These are phyloP conservation scores for Leucophora obtusa DNA, from an alignment of 2,888 invertebrate genomes.

Conservation along the genomic window DNA sequence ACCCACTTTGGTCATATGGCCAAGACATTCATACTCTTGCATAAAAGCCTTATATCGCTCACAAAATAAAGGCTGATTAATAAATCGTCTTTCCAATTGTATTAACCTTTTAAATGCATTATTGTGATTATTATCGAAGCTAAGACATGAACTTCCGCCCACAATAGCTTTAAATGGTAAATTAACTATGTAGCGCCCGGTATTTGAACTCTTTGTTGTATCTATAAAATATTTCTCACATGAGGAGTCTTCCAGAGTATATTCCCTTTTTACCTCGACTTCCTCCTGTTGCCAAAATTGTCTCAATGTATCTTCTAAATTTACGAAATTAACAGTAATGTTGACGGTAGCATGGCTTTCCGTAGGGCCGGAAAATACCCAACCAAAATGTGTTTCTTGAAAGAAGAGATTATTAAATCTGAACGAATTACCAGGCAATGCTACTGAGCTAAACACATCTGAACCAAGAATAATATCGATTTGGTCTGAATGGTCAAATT, in stretches of 20 bases:
- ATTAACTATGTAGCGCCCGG: too few relatives aligned
- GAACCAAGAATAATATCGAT: conserved; percentile 39
- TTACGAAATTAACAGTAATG: conserved; percentile 23
- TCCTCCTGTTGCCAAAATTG: conserved; percentile 39
- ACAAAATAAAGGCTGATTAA: conserved; percentile 16
- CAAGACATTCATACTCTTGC: conserved; percentile 44
- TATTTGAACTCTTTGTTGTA: too few relatives aligned
- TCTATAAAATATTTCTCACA: too few relatives aligned
- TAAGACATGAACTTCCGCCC: neutral
- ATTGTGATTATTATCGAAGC: conserved; percentile 20
- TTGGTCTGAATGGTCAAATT: conserved; percentile 27
- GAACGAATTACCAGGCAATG: conserved; percentile 16
- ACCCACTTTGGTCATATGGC: conserved; percentile 46
- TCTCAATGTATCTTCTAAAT: conserved; percentile 17
- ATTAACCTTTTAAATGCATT: conserved; percentile 34
- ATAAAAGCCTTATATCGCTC: conserved; percentile 43
- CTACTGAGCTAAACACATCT: conserved; percentile 16
- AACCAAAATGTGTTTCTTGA: conserved; percentile 34
- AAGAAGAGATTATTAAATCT: conserved; percentile 32
- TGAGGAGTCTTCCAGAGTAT: too few relatives aligned
- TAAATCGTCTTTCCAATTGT: conserved; percentile 30
- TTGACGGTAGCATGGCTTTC: neutral
- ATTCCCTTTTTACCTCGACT: conserved; percentile 8
- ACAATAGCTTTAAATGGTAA: too few relatives aligned
- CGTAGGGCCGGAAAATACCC: conserved; percentile 40